Evolutionary conservation across 2,113 vertebrate genomes (phyloP).

Genomic region (Meles meles): DNA sequence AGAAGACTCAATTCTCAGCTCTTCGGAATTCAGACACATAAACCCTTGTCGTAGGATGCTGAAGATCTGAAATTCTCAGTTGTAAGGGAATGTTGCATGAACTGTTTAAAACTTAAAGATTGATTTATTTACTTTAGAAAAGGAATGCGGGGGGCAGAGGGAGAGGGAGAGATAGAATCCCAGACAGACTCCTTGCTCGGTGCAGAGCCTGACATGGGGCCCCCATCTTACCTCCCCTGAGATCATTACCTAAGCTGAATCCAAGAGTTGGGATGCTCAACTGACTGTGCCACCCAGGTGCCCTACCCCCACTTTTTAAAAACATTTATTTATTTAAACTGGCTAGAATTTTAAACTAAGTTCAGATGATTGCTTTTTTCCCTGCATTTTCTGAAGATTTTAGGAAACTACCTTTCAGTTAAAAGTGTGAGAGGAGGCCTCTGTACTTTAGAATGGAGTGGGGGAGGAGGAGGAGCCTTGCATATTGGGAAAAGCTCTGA

Average conservation of each 20-base stretch:
- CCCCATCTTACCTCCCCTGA: neutral
- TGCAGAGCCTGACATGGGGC: neutral
- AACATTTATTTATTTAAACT: neutral
- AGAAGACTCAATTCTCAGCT: neutral
- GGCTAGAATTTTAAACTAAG: slow-evolving; percentile 28
- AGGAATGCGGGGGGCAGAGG: neutral
- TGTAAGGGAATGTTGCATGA: neutral
- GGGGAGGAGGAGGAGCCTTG: neutral
- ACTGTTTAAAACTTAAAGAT: slow-evolving; percentile 21
- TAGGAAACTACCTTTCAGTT: slow-evolving; percentile 20
- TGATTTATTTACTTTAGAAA: neutral
- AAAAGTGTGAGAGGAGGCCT: neutral
- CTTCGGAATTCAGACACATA: neutral
- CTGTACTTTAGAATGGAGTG: neutral
- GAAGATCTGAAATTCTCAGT: neutral
- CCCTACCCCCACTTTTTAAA: neutral
- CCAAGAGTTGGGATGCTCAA: neutral
- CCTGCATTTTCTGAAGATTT: neutral
- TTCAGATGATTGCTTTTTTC: neutral
- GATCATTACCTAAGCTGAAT: neutral
- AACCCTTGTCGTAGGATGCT: neutral
- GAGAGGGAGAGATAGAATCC: neutral
- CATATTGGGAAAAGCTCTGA: neutral
- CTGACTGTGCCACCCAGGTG: neutral
- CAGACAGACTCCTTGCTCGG: neutral